Evolutionary conservation across 2,888 invertebrate species (phyloP).

Genomic region (Dione juno): DNA sequence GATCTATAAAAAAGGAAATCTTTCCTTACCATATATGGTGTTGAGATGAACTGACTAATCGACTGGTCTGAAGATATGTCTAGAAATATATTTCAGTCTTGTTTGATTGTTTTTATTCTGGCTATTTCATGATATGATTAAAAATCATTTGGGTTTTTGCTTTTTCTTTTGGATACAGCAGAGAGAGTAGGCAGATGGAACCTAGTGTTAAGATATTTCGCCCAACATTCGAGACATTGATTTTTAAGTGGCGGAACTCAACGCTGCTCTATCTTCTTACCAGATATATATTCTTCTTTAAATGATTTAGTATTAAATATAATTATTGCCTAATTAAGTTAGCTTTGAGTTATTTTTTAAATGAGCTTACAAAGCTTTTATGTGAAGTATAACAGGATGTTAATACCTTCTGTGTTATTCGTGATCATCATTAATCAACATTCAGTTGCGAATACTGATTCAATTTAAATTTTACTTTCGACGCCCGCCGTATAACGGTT

Average conservation of each 20-base stretch:
- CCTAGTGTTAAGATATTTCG: too few species aligned
- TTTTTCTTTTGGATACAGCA: too few species aligned
- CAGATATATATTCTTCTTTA: too few species aligned
- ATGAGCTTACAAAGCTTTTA: background rate
- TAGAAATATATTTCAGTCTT: background rate
- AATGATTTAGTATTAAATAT: background rate
- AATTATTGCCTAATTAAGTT: background rate
- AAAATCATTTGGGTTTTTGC: background rate
- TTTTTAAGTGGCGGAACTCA: too few species aligned
- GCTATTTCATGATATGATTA: background rate
- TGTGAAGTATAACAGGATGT: background rate
- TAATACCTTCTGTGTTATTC: background rate
- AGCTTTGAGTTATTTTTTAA: background rate
- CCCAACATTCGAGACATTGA: too few species aligned
- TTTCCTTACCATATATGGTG: slow-evolving; percentile 13
- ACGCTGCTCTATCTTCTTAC: too few species aligned
- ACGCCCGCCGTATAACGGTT: slow-evolving; percentile 34
- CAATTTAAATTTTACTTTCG: slow-evolving; percentile 42
- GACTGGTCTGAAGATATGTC: slow-evolving; percentile 7
- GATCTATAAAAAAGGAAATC: slow-evolving; percentile 19
- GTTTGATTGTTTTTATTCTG: background rate
- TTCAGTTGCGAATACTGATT: slow-evolving; percentile 21
- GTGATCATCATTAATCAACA: slow-evolving; percentile 30
- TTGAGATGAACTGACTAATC: slow-evolving; percentile 12
- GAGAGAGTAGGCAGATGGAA: too few species aligned